Base-by-base conservation (phyloP, 1,140 invertebrate species). In the Drosophila eugracilis region DNA sequence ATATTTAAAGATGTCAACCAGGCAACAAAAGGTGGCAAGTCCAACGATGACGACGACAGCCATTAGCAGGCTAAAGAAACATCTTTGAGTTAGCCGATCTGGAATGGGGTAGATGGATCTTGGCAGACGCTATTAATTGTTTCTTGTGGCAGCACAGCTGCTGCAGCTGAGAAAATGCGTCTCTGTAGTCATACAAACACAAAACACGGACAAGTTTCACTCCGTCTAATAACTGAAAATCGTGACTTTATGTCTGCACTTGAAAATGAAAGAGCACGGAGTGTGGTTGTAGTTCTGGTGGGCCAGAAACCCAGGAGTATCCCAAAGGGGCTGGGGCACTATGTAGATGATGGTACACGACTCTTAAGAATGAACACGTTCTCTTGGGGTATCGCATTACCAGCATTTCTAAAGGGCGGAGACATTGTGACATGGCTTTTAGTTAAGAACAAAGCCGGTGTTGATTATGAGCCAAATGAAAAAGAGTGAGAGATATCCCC, bases 41-140 rank as follows among this genome's bases (percentile, higher is more conserved):
- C 55, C 67, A 53, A 53, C 45, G 58, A 71, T 65, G 74, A 65
- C 50, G 74, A 65, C 50, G 50, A 44, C 54, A 42, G 78, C 80
- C 80, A 85, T 85, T 85, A 85, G 77, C 73, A 62, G 24, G 49
- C 55, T 26, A 24, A 24, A 48, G 57, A 54, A 81, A 74, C 52
- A 77, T 74, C 78, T 86, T 85, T 81, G 54, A 77, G 53, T 45
- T 67, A 26, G 72, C 76, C 80, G 66, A 76, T 36, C 4, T n/a
- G 19, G 41, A 17, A 15, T n/a, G 22, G 54, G 28, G 44, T 36
- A 19, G 44, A 50, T 22, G 41, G 47, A 19, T 19, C 42, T 32
- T 49, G 55, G 77, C 81, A 86, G 83, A 86, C 81, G 83, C 81
- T 86, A 86, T 88, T 86, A 86, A 86, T 86, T 86, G 81, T 86